Evolutionary conservation across 2,113 vertebrate species (phyloP), one percentile per base, ranked within the genome.

Genomic region (Heptranchias perlo): DNA sequence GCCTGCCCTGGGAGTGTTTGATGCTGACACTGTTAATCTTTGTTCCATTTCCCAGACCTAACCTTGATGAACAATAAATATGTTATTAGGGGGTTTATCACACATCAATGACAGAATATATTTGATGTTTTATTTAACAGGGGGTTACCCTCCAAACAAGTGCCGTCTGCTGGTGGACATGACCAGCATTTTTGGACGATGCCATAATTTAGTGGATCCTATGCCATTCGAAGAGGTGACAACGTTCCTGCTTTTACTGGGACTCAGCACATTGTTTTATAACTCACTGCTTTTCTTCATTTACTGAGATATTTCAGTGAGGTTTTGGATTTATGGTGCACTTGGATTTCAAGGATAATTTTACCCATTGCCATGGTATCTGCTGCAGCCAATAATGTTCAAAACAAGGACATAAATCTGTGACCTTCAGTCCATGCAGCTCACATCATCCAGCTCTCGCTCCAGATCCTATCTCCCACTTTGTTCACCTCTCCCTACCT

Each of bases 161-260:
- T 98, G 98, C 89, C 97, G 97, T 0, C 61, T 96, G 96, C 96
- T 98, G 96, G 96, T 97, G 61, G 97, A 96, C 96, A 96, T 96
- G 18, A 97, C 95, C 35, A 96, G 97, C 0, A 96, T 97, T 87
- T 98, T 98, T 0, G 97, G 97, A 96, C 97, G 96, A 78, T 98
- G 98, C 95, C 98, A 98, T n/a, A 18, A 96, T 18, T 96, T 96
- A 3, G 97, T 98, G 96, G 97, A 98, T 96, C 98, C 98, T 96
- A 96, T 96, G 44, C 97, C 97, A 96, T 98, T 98, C 97, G 98
- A 98, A 96, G 98, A 98, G 98, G 98, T 98, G 97, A n/a, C 97
- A 91, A 14, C 8, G 4, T 49, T 93, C 13, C 76, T 87, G 25
- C 28, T 87, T 87, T 52, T 52, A 87, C 8, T 31, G 31, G 11